Conservation (phyloP, 2,113 vertebrate genomes). For the Triplophysa tibetana region DNA sequence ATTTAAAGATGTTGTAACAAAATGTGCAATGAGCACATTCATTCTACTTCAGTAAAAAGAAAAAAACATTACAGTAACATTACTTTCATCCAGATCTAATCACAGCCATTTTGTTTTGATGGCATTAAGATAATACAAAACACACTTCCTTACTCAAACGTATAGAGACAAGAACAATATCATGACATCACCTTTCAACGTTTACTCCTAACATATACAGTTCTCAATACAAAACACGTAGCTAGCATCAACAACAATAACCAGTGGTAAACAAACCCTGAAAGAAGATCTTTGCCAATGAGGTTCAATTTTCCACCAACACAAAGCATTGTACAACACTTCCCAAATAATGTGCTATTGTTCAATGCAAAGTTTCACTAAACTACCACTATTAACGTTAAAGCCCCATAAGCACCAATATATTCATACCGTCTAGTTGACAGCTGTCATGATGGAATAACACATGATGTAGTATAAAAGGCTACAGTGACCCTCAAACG, state of each 20-base stretch:
- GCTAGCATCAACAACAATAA: slow-evolving; percentile 13
- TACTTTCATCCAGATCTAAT: slow-evolving; percentile 5
- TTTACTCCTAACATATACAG: not conserved
- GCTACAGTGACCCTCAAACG: not conserved
- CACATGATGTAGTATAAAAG: not conserved
- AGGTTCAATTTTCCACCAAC: slow-evolving; percentile 25
- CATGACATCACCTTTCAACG: not conserved
- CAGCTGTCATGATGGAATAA: not conserved
- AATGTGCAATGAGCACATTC: slow-evolving; percentile 11
- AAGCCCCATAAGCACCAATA: not conserved
- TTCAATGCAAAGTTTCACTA: not conserved
- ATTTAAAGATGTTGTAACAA: slow-evolving; percentile 10
- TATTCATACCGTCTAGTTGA: not conserved
- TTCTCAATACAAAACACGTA: not conserved
- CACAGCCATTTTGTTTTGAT: not conserved
- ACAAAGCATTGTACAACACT: slow-evolving; percentile 19
- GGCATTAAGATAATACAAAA: not conserved
- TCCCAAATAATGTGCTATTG: slow-evolving; percentile 3
- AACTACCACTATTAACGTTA: not conserved
- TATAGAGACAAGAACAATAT: not conserved
- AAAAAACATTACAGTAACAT: not conserved
- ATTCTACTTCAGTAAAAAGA: not conserved
- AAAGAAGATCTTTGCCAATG: not conserved
- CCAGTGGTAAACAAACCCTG: slow-evolving; percentile 14
- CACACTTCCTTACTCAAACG: not conserved